A percentile compares a stretch with the other conserved stretches of the same genome.
Evolutionary conservation across 1,140 invertebrate genomes (phyloP).

Genomic region (Drosophila pseudoobscura): DNA sequence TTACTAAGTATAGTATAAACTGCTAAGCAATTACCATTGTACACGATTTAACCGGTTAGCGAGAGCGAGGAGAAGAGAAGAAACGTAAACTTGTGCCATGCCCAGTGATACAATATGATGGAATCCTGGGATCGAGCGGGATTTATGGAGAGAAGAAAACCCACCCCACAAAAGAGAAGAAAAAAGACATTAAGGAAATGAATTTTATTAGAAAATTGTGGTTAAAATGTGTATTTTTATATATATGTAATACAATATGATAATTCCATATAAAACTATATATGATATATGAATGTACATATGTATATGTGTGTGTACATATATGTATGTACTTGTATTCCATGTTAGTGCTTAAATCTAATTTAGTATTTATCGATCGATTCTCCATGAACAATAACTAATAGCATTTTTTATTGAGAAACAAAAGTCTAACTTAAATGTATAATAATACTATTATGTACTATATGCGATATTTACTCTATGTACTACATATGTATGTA

Average conservation of each 20-base stretch:
- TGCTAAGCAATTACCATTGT: constrained; percentile 42
- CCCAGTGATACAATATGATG: constrained; percentile 11
- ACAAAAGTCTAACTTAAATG: constrained; percentile 49
- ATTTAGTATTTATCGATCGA: constrained; percentile 61
- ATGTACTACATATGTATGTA: background rate
- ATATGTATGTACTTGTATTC: constrained; percentile 54
- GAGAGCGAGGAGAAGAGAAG: background rate
- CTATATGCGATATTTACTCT: constrained; percentile 10
- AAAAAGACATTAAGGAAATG: constrained; percentile 34
- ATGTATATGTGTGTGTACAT: constrained; percentile 60
- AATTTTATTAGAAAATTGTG: constrained; percentile 44
- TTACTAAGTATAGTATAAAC: too few species aligned
- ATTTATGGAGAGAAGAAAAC: constrained; percentile 1
- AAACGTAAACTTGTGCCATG: constrained; percentile 67
- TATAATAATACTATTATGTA: constrained; percentile 6
- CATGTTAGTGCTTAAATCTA: constrained; percentile 79
- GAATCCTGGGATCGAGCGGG: constrained; percentile 24
- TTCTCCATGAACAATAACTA: constrained; percentile 29
- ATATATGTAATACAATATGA: constrained; percentile 30
- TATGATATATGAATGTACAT: constrained; percentile 19
- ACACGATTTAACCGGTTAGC: constrained; percentile 19
- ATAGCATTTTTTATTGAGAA: constrained; percentile 22
- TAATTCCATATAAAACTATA: constrained; percentile 1
- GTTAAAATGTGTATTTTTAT: constrained; percentile 40
- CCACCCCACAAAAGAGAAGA: constrained; percentile 33